phyloP scores from a whole-genome alignment of 2,888 invertebrate species.

The Timandra comae region DNA sequence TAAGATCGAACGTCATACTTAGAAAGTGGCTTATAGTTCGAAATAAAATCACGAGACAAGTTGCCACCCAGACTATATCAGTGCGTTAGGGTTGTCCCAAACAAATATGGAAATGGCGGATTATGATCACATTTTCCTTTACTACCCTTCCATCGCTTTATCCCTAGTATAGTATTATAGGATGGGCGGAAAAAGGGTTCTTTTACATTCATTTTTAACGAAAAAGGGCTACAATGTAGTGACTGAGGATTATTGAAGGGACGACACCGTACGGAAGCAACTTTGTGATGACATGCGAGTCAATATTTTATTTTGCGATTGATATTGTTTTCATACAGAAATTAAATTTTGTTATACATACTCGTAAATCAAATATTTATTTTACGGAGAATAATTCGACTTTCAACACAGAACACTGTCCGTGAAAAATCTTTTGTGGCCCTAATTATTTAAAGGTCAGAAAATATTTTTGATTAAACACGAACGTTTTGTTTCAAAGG shows the following conservation, averaged over 20 bases:
- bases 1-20: slow-evolving; percentile 1
- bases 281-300: slow-evolving; percentile 41
- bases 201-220: slow-evolving; percentile 48
- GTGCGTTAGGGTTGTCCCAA: slow-evolving; percentile 39
- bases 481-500: too few relatives aligned
- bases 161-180: slow-evolving; percentile 37
- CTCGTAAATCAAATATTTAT: neutral
- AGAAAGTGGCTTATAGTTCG: slow-evolving; percentile 4
- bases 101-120: slow-evolving; percentile 55
- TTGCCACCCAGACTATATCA: slow-evolving; percentile 23
- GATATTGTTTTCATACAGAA: slow-evolving; percentile 21
- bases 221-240: slow-evolving; percentile 38
- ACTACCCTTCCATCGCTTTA: slow-evolving; percentile 51
- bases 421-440: too few relatives aligned
- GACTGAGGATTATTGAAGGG: slow-evolving; percentile 41
- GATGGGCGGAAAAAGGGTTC: slow-evolving; percentile 39
- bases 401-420: too few relatives aligned
- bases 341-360: neutral
- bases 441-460: too few relatives aligned
- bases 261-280: slow-evolving; percentile 23
- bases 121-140: slow-evolving; percentile 63
- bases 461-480: too few relatives aligned
- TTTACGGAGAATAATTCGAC: too few relatives aligned
- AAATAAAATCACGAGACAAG: slow-evolving; percentile 13
- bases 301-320: slow-evolving; percentile 52